Percentiles rank a stretch among this genome's conserved stretches.
phyloP scores from a whole-genome alignment of 2,113 vertebrate genomes.

The Pyxicephalus adspersus region DNA sequence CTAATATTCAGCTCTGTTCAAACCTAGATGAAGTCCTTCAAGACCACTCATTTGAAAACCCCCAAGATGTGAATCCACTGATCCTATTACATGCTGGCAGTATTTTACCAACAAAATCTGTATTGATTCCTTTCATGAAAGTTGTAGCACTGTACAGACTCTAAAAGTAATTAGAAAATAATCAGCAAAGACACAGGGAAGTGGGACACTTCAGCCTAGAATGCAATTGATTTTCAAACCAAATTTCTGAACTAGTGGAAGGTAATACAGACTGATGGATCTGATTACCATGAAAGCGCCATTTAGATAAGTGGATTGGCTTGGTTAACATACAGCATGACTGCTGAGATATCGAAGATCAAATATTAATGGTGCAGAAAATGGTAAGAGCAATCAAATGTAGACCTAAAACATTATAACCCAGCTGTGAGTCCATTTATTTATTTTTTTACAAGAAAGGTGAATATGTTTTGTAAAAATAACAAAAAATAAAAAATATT shows the following conservation, averaged over 20 bases:
- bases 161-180: conserved; percentile 55
- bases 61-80: conserved; percentile 44
- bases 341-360: neutral
- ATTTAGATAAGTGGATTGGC: conserved; percentile 23
- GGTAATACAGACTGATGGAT: conserved; percentile 12
- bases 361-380: neutral
- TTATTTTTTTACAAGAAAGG: too few relatives aligned
- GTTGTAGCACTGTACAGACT: conserved; percentile 29
- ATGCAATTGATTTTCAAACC: conserved; percentile 32
- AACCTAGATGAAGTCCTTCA: conserved; percentile 27
- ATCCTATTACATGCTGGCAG: conserved; percentile 36
- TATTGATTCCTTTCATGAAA: conserved; percentile 51
- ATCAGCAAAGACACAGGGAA: conserved; percentile 28
- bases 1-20: conserved; percentile 12
- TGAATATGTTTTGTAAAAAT: too few relatives aligned
- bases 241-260: conserved; percentile 17
- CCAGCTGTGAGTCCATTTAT: too few relatives aligned
- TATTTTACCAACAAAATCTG: conserved; percentile 44
- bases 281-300: conserved; percentile 18
- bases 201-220: conserved; percentile 27
- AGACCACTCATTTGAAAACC: conserved; percentile 46
- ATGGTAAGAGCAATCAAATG: too few relatives aligned
- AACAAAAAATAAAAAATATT: too few relatives aligned
- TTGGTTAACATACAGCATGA: neutral
- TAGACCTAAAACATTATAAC: too few relatives aligned